A percentile compares a stretch with the other conserved stretches of the same genome.
These are phyloP conservation scores for Amphimallon solstitiale DNA, from an alignment of 2,888 invertebrate genomes.

Conservation along the genomic window DNA sequence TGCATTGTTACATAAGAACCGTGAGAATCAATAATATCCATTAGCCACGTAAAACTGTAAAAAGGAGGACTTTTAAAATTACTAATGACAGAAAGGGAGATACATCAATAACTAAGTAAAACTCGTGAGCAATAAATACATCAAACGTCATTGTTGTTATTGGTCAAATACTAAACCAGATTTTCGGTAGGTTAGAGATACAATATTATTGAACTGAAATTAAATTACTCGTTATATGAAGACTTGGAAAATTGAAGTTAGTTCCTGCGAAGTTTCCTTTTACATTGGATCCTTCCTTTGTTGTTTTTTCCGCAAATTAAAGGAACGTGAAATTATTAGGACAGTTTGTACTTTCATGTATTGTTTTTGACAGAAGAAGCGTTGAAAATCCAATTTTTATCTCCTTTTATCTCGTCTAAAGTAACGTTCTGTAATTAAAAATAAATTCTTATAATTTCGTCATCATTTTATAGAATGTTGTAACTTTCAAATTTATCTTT, in stretches of 20 bases:
- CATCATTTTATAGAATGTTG: no score
- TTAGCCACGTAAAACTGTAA: not conserved
- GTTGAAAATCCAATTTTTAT: no score
- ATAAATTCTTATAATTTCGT: not conserved
- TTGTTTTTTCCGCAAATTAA: not conserved
- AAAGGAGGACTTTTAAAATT: not conserved
- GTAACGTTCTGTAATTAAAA: not conserved
- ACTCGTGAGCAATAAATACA: conserved; percentile 11
- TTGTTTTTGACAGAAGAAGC: not conserved
- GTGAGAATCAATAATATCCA: not conserved
- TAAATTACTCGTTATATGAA: conserved; percentile 20
- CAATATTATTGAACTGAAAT: conserved; percentile 24
- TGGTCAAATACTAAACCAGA: conserved; percentile 15
- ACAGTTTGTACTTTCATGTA: not conserved
- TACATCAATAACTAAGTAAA: conserved; percentile 15
- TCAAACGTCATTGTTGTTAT: conserved; percentile 10
- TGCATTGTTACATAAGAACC: not conserved
- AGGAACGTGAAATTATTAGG: not conserved
- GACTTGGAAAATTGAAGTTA: conserved; percentile 14
- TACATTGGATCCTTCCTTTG: not conserved
- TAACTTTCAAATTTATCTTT: no score
- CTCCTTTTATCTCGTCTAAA: no score
- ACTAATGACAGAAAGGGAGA: not conserved
- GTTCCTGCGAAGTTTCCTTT: conserved; percentile 10
- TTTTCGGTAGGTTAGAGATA: conserved; percentile 19